Evolutionary conservation across 2,888 invertebrate genomes (phyloP), one percentile per base, ranked within the genome.

Genomic region (Pyrgus malvae): DNA sequence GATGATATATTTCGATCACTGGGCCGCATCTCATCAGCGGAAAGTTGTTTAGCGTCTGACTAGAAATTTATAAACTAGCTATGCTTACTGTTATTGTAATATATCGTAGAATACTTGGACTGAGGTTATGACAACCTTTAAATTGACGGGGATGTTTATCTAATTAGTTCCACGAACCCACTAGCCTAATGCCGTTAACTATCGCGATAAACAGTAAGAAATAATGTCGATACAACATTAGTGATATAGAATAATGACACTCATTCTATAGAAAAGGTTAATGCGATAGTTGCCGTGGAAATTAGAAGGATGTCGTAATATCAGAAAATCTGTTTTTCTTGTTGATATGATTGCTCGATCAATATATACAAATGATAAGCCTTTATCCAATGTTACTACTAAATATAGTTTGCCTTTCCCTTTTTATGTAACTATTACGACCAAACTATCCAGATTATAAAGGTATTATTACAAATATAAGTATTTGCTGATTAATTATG

Each of bases 1-100:
- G 80, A 77, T 76, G 77, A 77, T 78, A 80, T 67, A 77, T 74
- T 86, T 88, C 89, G 89, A 89, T 90, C 89, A 90, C 89, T 90
- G 89, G 81, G 80, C 80, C 81, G 82, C 74, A 62, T 62, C 67
- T 61, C 76, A 74, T 66, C 72, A 64, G 74, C 75, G 80, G 76
- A 72, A 66, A 37, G 14, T 80, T 76, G 72, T 76, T 75, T 79
- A 77, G 74, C 77, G 67, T 80, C 77, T 72, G 72, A 71, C 71
- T 82, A 82, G 75, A 75, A 81, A 78, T 84, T 77, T 83, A 75
- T 75, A 25, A 68, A 11, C 70, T 81, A 74, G 70, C 62, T 70
- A 78, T 81, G 86, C 85, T 87, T 81, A 77, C 45, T 46, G 45
- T 53, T 53, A n/a, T n/a, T n/a, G n/a, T n/a, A 40, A 27, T 40